phyloP scores from a whole-genome alignment of 2,888 invertebrate species.

The Miltochrista miniata region DNA sequence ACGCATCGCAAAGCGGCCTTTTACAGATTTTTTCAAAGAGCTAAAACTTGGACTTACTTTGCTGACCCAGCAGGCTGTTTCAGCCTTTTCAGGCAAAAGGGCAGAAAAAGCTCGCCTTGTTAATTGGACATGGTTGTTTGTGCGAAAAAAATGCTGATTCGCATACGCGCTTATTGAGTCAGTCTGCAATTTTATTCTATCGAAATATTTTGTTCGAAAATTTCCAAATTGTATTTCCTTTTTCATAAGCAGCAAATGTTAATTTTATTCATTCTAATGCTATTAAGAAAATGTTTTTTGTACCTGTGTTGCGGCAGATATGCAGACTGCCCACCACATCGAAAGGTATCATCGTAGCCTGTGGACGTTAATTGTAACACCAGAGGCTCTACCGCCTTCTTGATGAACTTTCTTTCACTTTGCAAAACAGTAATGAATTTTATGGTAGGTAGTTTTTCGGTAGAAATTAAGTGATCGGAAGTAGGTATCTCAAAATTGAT shows the following conservation, averaged over 20 bases:
- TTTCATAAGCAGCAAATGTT: neutral
- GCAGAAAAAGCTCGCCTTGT: conserved; percentile 47
- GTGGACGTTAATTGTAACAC: too few species aligned
- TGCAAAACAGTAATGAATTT: too few species aligned
- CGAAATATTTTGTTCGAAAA: neutral
- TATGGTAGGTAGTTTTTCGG: too few species aligned
- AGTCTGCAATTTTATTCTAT: conserved; percentile 5
- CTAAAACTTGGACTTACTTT: conserved; percentile 49
- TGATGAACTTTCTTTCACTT: too few species aligned
- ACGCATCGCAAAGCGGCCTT: conserved; percentile 51
- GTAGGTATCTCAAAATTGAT: too few species aligned
- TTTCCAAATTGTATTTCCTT: conserved; percentile 19
- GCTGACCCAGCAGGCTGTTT: conserved; percentile 54
- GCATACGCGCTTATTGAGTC: conserved; percentile 25
- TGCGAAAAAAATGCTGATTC: conserved; percentile 56
- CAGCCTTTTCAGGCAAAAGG: conserved; percentile 41
- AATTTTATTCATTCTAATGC: neutral
- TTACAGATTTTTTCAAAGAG: conserved; percentile 59
- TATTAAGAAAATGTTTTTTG: too few species aligned
- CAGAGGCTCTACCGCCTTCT: too few species aligned
- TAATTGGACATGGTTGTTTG: conserved; percentile 70
- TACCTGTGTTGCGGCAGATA: too few species aligned
- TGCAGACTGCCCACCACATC: too few species aligned
- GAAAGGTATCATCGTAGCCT: too few species aligned
- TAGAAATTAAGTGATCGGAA: too few species aligned